Evolutionary conservation across 2,888 invertebrate genomes (phyloP).

Genomic region (Augochlorella aurata): DNA sequence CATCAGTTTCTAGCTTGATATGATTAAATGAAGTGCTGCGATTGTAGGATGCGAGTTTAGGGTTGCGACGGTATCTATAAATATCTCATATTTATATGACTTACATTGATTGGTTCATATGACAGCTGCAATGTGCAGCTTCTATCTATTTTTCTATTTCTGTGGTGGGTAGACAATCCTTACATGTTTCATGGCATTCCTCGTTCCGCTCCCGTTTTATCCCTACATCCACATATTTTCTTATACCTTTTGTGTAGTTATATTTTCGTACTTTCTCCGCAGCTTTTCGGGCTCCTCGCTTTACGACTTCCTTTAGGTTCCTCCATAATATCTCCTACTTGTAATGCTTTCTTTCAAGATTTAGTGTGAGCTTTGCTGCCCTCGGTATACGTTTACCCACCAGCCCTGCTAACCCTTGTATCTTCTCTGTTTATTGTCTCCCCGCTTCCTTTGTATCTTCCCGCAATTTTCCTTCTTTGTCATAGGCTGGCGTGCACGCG

Average conservation of each 20-base stretch:
- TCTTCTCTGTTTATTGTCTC: not conserved
- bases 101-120: not conserved
- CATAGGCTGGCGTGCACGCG: not conserved
- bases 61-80: too few species aligned
- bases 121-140: not conserved
- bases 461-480: too few species aligned
- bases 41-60: too few species aligned
- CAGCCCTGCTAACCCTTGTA: not conserved
- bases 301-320: not conserved
- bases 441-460: not conserved
- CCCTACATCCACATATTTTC: not conserved
- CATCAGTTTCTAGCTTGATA: too few species aligned
- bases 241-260: not conserved
- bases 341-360: slow-evolving; percentile 1
- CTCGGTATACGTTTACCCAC: not conserved
- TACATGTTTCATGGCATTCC: not conserved
- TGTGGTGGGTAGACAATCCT: not conserved
- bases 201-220: not conserved
- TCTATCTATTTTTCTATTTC: not conserved
- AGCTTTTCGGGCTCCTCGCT: not conserved
- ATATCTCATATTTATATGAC: too few species aligned
- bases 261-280: not conserved
- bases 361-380: not conserved
- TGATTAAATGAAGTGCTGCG: too few species aligned
- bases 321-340: not conserved